phyloP scores from a whole-genome alignment of 2,113 vertebrate genomes.

The Rostratula benghalensis region DNA sequence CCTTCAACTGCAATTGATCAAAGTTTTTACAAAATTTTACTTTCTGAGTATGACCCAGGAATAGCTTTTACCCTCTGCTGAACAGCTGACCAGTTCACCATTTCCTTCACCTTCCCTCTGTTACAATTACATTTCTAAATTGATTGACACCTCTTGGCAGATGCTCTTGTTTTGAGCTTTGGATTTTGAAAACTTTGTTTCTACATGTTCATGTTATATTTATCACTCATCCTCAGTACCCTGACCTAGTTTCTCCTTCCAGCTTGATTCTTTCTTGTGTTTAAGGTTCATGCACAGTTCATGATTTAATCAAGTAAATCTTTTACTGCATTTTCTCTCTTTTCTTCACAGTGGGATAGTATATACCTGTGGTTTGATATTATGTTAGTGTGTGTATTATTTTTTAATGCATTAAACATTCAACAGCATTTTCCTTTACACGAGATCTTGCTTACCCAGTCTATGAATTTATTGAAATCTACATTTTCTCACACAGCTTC shows the following conservation, averaged over 20 bases:
- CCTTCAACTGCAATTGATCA: background rate
- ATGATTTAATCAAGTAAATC: background rate
- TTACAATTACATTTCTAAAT: background rate
- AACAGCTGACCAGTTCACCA: background rate
- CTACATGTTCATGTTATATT: constrained; percentile 46
- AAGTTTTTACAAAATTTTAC: background rate
- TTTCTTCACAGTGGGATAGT: background rate
- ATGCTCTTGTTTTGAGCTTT: constrained; percentile 17
- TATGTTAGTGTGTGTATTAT: background rate
- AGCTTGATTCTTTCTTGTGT: background rate
- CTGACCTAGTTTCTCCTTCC: constrained; percentile 58
- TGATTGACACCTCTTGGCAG: constrained; percentile 44
- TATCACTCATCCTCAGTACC: background rate
- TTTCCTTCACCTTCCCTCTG: background rate
- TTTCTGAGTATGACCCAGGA: background rate
- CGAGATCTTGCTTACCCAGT: background rate
- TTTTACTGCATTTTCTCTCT: background rate
- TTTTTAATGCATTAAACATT: background rate
- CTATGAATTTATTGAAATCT: background rate
- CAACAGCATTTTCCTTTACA: background rate
- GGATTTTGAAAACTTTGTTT: constrained; percentile 26
- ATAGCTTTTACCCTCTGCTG: background rate
- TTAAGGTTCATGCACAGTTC: constrained; percentile 24
- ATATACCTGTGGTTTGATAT: background rate
- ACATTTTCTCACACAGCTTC: background rate